phyloP scores from a whole-genome alignment of 2,888 invertebrate species.

The Acanthosepion pharaonis region DNA sequence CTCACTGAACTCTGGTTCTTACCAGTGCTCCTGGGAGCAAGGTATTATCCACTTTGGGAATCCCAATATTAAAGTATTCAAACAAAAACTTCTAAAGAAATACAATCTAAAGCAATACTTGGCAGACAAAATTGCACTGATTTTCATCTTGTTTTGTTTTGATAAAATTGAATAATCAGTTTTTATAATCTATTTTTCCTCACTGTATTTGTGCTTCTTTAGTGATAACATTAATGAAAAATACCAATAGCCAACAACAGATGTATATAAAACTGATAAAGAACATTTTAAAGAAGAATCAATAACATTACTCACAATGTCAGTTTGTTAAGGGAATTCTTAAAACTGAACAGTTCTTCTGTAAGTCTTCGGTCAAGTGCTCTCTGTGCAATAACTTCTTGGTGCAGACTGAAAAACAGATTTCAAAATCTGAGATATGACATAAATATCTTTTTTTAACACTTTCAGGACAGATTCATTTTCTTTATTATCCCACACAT shows the following conservation, averaged over 20 bases:
- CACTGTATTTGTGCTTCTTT: background rate
- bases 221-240: background rate
- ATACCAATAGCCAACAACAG: background rate
- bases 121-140: too few species aligned
- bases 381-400: conserved; percentile 75
- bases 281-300: background rate
- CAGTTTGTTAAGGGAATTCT: conserved; percentile 71
- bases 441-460: background rate
- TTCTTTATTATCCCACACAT: too few species aligned
- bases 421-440: conserved; percentile 2
- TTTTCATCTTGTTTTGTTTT: too few species aligned
- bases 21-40: too few species aligned
- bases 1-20: too few species aligned
- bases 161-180: too few species aligned
- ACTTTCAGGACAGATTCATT: too few species aligned
- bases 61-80: too few species aligned
- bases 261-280: background rate
- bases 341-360: conserved; percentile 74
- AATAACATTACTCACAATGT: conserved; percentile 65
- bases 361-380: conserved; percentile 74
- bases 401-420: conserved; percentile 70
- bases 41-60: too few species aligned
- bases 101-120: too few species aligned
- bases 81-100: too few species aligned
- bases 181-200: background rate